These are phyloP conservation scores for Centropus bengalensis DNA, from an alignment of 2,113 vertebrate genomes.

Conservation along the genomic window DNA sequence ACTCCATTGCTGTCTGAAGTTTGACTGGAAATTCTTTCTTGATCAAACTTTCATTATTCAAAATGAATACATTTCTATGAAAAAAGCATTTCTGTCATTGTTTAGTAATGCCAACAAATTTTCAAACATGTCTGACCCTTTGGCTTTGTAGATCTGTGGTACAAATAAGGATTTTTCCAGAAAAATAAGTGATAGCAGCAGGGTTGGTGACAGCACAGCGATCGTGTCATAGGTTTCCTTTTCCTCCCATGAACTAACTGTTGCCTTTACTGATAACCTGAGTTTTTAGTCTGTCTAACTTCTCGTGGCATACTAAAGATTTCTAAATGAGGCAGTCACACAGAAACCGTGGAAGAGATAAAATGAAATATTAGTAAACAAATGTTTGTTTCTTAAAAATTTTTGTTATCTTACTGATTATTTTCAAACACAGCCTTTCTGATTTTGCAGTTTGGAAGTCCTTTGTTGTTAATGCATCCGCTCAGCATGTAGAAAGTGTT, in stretches of 20 bases:
- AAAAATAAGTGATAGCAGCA: background rate
- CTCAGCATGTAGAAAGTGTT: background rate
- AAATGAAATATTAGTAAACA: background rate
- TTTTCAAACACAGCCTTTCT: background rate
- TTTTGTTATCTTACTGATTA: background rate
- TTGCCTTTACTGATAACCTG: background rate
- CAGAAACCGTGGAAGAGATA: background rate
- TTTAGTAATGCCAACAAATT: background rate
- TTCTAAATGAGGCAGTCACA: background rate
- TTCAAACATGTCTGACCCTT: background rate
- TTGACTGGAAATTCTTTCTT: background rate
- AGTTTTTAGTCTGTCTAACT: background rate
- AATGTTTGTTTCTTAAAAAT: background rate
- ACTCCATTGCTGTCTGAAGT: background rate
- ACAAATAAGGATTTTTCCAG: background rate
- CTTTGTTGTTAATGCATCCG: background rate
- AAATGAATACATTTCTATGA: background rate
- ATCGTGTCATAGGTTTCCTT: background rate
- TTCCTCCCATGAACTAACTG: background rate
- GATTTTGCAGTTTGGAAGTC: background rate
- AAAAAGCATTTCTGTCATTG: background rate
- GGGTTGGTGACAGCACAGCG: background rate
- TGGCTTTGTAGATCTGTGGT: background rate
- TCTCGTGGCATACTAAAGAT: background rate
- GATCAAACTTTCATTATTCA: background rate